A percentile compares a stretch with the other conserved stretches of the same genome.
These are phyloP conservation scores for Cerastis leucographa DNA, from an alignment of 2,888 invertebrate genomes.

Conservation along the genomic window DNA sequence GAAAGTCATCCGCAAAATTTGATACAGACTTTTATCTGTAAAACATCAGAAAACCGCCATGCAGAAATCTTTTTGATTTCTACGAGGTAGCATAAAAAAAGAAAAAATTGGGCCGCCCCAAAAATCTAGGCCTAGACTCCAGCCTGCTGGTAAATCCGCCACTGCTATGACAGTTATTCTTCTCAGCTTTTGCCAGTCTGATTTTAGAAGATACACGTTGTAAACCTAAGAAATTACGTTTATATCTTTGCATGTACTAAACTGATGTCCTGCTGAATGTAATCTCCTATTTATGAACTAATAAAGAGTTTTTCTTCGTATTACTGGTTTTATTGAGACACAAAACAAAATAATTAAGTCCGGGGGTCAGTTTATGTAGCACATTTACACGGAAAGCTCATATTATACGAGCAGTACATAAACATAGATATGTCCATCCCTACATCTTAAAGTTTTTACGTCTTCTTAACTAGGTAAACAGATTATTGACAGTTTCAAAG, in stretches of 20 bases:
- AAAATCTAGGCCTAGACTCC: no score
- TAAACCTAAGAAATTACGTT: constrained; percentile 38
- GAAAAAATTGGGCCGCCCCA: no score
- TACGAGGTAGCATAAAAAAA: no score
- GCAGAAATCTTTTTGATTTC: no score
- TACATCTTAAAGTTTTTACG: background rate
- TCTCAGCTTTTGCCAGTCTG: constrained; percentile 35
- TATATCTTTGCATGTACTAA: constrained; percentile 42
- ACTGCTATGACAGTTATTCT: background rate
- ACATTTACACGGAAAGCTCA: constrained; percentile 40
- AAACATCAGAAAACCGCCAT: no score
- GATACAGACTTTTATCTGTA: no score
- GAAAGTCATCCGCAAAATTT: no score
- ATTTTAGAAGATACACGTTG: constrained; percentile 28
- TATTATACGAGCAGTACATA: constrained; percentile 22
- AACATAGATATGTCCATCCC: background rate
- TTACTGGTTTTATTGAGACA: constrained; percentile 53
- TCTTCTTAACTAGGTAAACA: background rate
- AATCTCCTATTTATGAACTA: constrained; percentile 57
- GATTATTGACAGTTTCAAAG: constrained; percentile 6
- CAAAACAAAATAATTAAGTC: constrained; percentile 41
- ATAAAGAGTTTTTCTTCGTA: constrained; percentile 59
- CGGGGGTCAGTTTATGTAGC: constrained; percentile 34
- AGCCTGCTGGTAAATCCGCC: no score
- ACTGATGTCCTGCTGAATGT: constrained; percentile 50